These are phyloP conservation scores for Osedax frankpressi DNA, from an alignment of 2,888 invertebrate species.

Conservation along the genomic window DNA sequence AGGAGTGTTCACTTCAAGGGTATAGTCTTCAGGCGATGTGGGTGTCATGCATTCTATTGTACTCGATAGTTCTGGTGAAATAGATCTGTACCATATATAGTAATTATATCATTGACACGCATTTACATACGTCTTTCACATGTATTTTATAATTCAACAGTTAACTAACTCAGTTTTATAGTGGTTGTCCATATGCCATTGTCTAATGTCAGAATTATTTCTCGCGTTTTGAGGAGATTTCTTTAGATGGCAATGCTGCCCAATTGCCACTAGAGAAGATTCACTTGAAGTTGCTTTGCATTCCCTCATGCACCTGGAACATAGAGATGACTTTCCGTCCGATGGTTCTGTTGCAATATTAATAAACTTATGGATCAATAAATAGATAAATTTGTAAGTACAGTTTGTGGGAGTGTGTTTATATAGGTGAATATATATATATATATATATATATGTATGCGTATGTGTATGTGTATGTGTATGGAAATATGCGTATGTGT, in stretches of 20 bases:
- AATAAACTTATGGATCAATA: too few relatives aligned
- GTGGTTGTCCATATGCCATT: background rate
- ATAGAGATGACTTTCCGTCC: background rate
- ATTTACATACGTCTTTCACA: background rate
- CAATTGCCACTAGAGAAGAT: background rate
- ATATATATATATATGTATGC: too few relatives aligned
- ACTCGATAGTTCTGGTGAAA: too few relatives aligned
- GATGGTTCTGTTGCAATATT: background rate
- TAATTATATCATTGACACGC: background rate
- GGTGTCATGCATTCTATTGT: too few relatives aligned
- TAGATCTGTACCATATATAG: too few relatives aligned
- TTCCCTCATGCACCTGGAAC: background rate
- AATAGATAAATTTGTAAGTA: too few relatives aligned
- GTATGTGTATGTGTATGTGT: too few relatives aligned
- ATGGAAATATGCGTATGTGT: too few relatives aligned
- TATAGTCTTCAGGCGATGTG: too few relatives aligned
- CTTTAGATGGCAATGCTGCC: background rate
- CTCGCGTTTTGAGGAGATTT: background rate
- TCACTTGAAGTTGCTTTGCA: background rate
- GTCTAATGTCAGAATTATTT: background rate
- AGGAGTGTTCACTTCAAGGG: too few relatives aligned
- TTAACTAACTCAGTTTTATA: background rate
- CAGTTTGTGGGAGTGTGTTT: too few relatives aligned
- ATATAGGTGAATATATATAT: too few relatives aligned
- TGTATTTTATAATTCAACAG: background rate